Conservation (phyloP, 2,888 invertebrate species). For the Dasysyrphus tricinctus region DNA sequence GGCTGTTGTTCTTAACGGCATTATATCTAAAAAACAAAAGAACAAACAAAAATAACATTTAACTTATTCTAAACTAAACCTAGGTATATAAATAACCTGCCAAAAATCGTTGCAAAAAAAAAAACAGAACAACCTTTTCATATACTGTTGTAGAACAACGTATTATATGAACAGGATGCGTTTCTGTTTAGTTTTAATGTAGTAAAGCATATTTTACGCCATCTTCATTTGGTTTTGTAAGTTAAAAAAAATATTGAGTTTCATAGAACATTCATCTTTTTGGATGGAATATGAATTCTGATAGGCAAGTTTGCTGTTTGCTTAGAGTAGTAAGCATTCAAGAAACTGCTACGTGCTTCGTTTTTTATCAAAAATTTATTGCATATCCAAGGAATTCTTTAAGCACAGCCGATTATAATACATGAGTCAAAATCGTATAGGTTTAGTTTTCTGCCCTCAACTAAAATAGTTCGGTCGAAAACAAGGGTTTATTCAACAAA, state of each 20-base stretch:
- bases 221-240: slow-evolving; percentile 77
- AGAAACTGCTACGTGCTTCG: slow-evolving; percentile 59
- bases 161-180: slow-evolving; percentile 79
- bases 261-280: slow-evolving; percentile 23
- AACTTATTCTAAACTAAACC: slow-evolving; percentile 42
- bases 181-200: slow-evolving; percentile 81
- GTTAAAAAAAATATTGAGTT: not conserved
- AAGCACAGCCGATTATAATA: slow-evolving; percentile 60
- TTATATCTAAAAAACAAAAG: not conserved
- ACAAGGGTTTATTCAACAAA: not conserved
- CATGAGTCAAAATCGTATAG: not conserved
- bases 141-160: slow-evolving; percentile 47
- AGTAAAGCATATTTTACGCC: slow-evolving; percentile 84
- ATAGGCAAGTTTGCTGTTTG: slow-evolving; percentile 37
- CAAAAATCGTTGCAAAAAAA: slow-evolving; percentile 1
- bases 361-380: slow-evolving; percentile 72
- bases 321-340: slow-evolving; percentile 45
- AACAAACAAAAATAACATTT: slow-evolving; percentile 39
- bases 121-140: slow-evolving; percentile 63
- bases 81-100: slow-evolving; percentile 7
- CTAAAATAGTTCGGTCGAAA: not conserved
- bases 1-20: slow-evolving; percentile 52
- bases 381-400: slow-evolving; percentile 69
- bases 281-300: slow-evolving; percentile 39
- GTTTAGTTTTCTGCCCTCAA: not conserved